phyloP scores from a whole-genome alignment of 2,888 invertebrate genomes.

The Heliconius erato region DNA sequence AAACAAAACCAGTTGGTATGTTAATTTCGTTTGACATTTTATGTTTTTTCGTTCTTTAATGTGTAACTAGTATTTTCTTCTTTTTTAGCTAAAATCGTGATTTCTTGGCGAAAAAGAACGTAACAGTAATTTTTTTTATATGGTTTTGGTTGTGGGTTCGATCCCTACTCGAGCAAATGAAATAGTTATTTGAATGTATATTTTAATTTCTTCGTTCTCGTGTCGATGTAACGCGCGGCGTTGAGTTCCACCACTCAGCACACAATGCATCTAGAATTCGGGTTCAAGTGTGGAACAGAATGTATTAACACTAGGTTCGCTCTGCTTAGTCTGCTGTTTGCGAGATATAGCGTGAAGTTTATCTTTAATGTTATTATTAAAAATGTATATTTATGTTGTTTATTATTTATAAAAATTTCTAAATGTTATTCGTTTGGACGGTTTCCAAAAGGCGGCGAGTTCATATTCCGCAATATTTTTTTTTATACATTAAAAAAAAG shows the following conservation, averaged over 20 bases:
- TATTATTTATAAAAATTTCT: background rate
- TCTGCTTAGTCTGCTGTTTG: rapidly evolving
- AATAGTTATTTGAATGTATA: no score
- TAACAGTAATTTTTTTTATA: no score
- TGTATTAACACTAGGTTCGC: no score
- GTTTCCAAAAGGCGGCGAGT: background rate
- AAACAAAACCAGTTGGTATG: background rate
- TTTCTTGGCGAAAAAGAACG: no score
- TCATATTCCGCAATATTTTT: background rate
- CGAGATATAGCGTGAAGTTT: no score
- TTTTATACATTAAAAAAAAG: background rate
- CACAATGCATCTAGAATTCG: no score
- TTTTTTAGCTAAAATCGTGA: background rate
- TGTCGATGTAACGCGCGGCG: no score
- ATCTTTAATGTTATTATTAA: background rate
- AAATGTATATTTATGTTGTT: background rate
- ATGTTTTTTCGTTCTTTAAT: background rate
- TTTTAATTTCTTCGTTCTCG: no score
- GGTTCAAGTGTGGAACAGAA: no score
- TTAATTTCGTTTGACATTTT: background rate
- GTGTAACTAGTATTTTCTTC: background rate
- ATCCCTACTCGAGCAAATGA: no score
- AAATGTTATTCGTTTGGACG: background rate
- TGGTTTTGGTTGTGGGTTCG: no score
- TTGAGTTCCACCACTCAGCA: no score